These are phyloP conservation scores for Pentalonia nigronervosa DNA, from an alignment of 1,140 invertebrate species.

Conservation along the genomic window DNA sequence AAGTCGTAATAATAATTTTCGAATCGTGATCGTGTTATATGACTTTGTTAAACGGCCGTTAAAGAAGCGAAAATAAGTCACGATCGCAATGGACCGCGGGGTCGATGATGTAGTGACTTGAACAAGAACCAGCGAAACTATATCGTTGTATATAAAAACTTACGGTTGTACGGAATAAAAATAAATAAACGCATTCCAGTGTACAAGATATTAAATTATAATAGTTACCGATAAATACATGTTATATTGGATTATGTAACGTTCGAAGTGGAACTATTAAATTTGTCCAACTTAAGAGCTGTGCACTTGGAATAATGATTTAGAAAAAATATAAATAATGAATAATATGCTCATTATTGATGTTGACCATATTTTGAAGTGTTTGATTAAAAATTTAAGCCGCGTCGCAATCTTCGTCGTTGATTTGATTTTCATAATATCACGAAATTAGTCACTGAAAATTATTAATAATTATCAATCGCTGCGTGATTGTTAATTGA, in stretches of 20 bases:
- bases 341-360: not conserved
- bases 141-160: not conserved
- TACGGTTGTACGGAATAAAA: not conserved
- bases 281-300: not conserved
- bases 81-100: not conserved
- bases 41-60: slow-evolving; percentile 40
- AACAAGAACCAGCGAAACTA: not conserved
- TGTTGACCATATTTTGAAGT: not conserved
- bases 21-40: slow-evolving; percentile 18
- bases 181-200: not conserved
- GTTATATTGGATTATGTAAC: not conserved
- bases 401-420: not conserved
- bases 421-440: not conserved
- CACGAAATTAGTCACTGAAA: not conserved
- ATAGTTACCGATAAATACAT: not conserved
- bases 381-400: not conserved
- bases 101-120: not conserved
- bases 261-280: not conserved
- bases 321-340: not conserved
- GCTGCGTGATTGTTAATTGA: not conserved
- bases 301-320: not conserved
- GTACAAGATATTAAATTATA: not conserved
- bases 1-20: slow-evolving; percentile 25
- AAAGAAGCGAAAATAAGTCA: slow-evolving; percentile 43
- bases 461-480: not conserved